A percentile compares a stretch with the other conserved stretches of the same genome.
These are phyloP conservation scores for Apamea epomidion DNA, from an alignment of 2,888 invertebrate genomes.

Conservation along the genomic window DNA sequence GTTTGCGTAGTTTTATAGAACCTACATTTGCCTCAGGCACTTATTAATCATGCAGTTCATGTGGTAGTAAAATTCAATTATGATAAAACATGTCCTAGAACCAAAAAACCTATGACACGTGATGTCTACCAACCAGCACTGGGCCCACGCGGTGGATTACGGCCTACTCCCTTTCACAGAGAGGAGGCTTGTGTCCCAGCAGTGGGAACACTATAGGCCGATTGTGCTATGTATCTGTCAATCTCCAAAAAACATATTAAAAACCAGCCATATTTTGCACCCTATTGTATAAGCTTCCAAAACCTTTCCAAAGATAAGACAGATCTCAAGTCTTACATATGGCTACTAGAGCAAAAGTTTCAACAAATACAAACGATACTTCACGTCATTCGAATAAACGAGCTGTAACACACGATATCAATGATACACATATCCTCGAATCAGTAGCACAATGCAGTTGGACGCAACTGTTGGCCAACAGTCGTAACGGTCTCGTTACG, in stretches of 20 bases:
- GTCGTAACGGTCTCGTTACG: conserved; percentile 60
- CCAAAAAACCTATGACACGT: not conserved
- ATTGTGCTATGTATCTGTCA: not conserved
- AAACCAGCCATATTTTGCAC: not conserved
- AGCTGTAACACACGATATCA: conserved; percentile 41
- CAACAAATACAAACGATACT: conserved; percentile 30
- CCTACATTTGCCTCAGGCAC: not conserved
- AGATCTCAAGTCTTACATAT: not conserved
- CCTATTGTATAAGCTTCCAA: not conserved
- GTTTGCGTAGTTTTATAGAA: not conserved
- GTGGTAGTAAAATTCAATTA: not conserved
- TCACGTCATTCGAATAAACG: conserved; percentile 33
- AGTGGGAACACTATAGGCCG: not conserved
- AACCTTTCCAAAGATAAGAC: not conserved
- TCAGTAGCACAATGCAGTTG: conserved; percentile 48
- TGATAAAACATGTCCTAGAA: not conserved
- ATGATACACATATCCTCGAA: conserved; percentile 44
- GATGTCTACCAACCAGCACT: not conserved
- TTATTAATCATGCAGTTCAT: not conserved
- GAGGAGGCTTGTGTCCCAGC: not conserved
- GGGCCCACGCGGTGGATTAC: not conserved
- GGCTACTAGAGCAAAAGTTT: not conserved
- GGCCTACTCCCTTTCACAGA: not conserved
- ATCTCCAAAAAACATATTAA: not conserved
- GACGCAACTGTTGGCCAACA: conserved; percentile 60